These are phyloP conservation scores for Antheraea mylitta DNA, from an alignment of 1,140 invertebrate genomes.

Conservation along the genomic window DNA sequence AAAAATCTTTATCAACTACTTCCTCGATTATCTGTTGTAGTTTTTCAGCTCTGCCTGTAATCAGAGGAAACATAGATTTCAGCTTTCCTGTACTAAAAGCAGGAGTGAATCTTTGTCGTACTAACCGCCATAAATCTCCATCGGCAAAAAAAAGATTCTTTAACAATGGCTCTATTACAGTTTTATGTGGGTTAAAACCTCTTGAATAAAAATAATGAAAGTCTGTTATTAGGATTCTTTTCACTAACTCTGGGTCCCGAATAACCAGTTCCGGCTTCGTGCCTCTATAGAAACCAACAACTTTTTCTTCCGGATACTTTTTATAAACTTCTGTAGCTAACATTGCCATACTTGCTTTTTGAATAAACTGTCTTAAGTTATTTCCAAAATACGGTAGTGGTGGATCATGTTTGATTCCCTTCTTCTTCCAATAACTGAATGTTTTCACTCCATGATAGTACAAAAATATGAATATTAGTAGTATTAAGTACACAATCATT, in stretches of 20 bases:
- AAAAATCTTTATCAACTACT: conserved; percentile 44
- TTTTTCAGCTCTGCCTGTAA: conserved; percentile 69
- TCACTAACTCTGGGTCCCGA: conserved; percentile 72
- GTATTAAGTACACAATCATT: background rate
- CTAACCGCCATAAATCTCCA: conserved; percentile 80
- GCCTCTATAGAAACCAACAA: conserved; percentile 53
- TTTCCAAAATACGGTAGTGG: conserved; percentile 50
- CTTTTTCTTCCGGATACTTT: conserved; percentile 55
- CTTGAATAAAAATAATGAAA: conserved; percentile 79
- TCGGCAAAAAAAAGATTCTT: conserved; percentile 76
- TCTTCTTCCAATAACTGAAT: conserved; percentile 51
- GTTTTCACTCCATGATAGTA: conserved; percentile 42
- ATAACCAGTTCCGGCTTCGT: conserved; percentile 44
- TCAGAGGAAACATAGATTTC: conserved; percentile 78
- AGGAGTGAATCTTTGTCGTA: conserved; percentile 81
- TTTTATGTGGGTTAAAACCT: conserved; percentile 54
- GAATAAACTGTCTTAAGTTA: conserved; percentile 44
- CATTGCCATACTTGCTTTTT: conserved; percentile 48
- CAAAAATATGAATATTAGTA: conserved; percentile 10
- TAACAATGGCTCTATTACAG: conserved; percentile 75
- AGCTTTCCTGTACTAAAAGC: conserved; percentile 83
- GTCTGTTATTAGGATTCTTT: conserved; percentile 78
- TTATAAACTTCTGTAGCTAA: conserved; percentile 46
- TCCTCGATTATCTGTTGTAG: conserved; percentile 61
- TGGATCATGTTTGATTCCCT: conserved; percentile 48